Evolutionary conservation across 2,797 vertebrate species (phyloP), one percentile per base, ranked within the genome.

Genomic region (Tangara arthus): DNA sequence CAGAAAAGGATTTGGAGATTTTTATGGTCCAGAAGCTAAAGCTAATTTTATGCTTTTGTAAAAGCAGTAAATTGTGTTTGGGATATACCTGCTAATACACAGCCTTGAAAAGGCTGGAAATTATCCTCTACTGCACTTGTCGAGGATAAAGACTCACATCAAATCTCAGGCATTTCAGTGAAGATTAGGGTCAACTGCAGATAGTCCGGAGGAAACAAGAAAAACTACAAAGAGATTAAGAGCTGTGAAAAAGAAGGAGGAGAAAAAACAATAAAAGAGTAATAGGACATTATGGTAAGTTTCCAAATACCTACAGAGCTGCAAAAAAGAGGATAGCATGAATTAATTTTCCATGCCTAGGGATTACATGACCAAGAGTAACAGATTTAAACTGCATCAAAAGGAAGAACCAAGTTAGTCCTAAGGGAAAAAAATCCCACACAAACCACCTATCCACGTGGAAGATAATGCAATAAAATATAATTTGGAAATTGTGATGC

Each of bases 11-110:
- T 82, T 73, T 68, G 49, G 19, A 85, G 63, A 15, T n/a, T 84
- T 84, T 87, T 60, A 63, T 23, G 34, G 30, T 70, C 70, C 75
- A 64, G 34, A 37, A 85, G 37, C 13, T 66, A 87, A 93, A 69
- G 4, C 7, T 64, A 78, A 82, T 85, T 89, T 93, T 84, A 89
- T 73, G 64, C 64, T 82, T 12, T 61, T 85, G 34, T 37, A 66
- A 93, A 91, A 83, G 82, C 79, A 73, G 49, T 52, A 87, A 89
- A 89, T 61, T 85, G 6, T 88, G 81, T 93, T 91, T 82, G 47
- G 50, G 42, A 66, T 69, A 27, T 53, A 76, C 41, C 52, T 73
- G n/a, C 32, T 90, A 84, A 90, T 42, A 63, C 30, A 59, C 7
- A 71, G 32, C 6, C 35, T 9, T 3, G 44, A 53, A 79, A 90